A percentile compares a stretch with the other conserved stretches of the same genome.
Conservation (phyloP, 1,140 invertebrate genomes). For the Macrobrachium rosenbergii region DNA sequence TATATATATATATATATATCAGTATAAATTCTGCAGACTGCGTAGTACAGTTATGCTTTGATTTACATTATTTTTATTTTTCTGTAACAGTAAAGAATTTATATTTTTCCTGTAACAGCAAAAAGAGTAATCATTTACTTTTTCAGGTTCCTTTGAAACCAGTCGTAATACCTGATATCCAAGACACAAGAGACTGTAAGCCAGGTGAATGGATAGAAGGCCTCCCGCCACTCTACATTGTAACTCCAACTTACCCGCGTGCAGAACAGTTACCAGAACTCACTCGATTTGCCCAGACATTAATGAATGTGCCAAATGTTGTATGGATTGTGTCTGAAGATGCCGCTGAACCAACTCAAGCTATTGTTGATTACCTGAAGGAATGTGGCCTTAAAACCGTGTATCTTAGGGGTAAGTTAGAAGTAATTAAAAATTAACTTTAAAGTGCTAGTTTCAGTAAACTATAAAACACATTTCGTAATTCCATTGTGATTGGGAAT, state of each 20-base stretch:
- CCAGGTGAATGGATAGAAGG: conserved; percentile 38
- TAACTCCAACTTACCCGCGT: conserved; percentile 80
- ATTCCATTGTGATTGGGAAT: too few species aligned
- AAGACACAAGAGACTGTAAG: background rate
- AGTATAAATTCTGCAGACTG: background rate
- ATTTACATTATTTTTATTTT: conserved; percentile 13
- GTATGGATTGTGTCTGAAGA: conserved; percentile 78
- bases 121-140: background rate
- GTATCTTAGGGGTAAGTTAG: conserved; percentile 77
- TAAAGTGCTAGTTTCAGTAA: too few species aligned
- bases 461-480: too few species aligned
- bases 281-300: conserved; percentile 74
- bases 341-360: conserved; percentile 70
- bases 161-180: background rate
- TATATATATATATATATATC: conserved; percentile 29
- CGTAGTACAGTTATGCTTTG: background rate
- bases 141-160: background rate
- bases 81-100: background rate
- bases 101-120: background rate
- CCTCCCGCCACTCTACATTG: conserved; percentile 75
- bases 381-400: conserved; percentile 79
- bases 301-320: conserved; percentile 73
- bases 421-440: too few species aligned
- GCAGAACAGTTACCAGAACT: conserved; percentile 77
- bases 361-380: conserved; percentile 76